phyloP scores from a whole-genome alignment of 37 sponge, comb jelly and placozoan genomes.

The Aphrocallistes beatrix region DNA sequence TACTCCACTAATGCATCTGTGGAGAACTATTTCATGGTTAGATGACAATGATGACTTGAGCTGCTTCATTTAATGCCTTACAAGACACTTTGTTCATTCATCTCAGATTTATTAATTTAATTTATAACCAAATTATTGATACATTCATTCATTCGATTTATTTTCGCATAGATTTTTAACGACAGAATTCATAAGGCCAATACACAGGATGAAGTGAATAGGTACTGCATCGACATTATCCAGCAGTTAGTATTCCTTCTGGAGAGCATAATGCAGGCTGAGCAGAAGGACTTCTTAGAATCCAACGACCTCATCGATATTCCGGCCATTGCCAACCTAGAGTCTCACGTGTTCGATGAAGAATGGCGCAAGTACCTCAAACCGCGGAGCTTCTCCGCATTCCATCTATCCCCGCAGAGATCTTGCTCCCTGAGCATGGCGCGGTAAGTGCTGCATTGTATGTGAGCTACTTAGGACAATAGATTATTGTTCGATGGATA shows the following conservation, averaged over 20 bases:
- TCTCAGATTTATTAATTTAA: too few relatives aligned
- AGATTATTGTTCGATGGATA: too few relatives aligned
- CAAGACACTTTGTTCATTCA: too few relatives aligned
- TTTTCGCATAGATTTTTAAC: not conserved
- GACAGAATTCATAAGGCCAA: not conserved
- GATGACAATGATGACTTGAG: too few relatives aligned
- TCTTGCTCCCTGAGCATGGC: not conserved
- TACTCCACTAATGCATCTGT: too few relatives aligned
- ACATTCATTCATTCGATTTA: too few relatives aligned
- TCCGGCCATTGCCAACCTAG: not conserved
- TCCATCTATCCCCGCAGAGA: not conserved
- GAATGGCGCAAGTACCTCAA: not conserved
- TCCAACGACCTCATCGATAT: not conserved
- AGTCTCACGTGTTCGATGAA: not conserved
- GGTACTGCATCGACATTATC: not conserved
- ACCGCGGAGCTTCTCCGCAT: not conserved
- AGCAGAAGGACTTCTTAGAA: not conserved
- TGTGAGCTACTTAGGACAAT: too few relatives aligned
- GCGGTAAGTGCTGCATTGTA: too few relatives aligned
- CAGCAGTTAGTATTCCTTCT: slow-evolving; percentile 11
- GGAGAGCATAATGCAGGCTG: slow-evolving; percentile 4
- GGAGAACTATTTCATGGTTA: too few relatives aligned
- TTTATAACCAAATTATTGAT: too few relatives aligned
- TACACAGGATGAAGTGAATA: not conserved
- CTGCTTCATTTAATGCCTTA: too few relatives aligned